Base-by-base conservation (phyloP, 1,140 invertebrate species). In the Magallana angulata region DNA sequence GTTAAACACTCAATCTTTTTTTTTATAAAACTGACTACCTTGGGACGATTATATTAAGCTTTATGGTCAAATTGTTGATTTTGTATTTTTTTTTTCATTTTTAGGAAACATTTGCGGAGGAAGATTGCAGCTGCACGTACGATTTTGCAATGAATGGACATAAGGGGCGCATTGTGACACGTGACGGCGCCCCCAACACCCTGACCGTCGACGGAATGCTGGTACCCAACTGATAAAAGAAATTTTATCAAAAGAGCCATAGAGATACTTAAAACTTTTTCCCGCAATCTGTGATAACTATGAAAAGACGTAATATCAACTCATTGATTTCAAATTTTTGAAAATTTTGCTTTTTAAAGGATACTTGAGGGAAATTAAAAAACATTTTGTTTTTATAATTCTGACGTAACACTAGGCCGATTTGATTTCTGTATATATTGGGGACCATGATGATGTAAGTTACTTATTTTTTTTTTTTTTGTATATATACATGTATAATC, bases 111-210 rank as follows among this genome's bases (percentile, higher is more conserved):
- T 76, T 76, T 24, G 36, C 24, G 24, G 68, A 76, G 36, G 68
- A 76, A 36, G 68, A 76, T 9, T 76, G 68, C 68, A 76, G 68
- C 12, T 76, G 68, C 14, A 76, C 68, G 14, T 76, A 76, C 24
- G 68, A 76, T 24, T 76, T 76, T 30, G 68, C 68, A 18, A 76
- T 76, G 68, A 76, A 36, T 76, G 68, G 68, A 76, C 68, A 76
- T 9, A 76, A 76, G 36, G 68, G 68, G 7, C 68, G 68, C 11
- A 76, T 76, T 24, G 24, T 76, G 24, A 76, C 68, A 76, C 68
- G 68, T 7, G 68, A 76, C 12, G 68, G 68, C 1, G 24, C 68
- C 7, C 68, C 68, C 3, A 76, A 76, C 36, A 30, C 68, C 24
- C 8, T 76, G 68, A 76, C 68, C 1, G 68, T 76, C 24, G 68